Percentiles rank a stretch among this genome's conserved stretches.
These are phyloP conservation scores for Notodromas monacha DNA, from an alignment of 2,888 invertebrate species.

Conservation along the genomic window DNA sequence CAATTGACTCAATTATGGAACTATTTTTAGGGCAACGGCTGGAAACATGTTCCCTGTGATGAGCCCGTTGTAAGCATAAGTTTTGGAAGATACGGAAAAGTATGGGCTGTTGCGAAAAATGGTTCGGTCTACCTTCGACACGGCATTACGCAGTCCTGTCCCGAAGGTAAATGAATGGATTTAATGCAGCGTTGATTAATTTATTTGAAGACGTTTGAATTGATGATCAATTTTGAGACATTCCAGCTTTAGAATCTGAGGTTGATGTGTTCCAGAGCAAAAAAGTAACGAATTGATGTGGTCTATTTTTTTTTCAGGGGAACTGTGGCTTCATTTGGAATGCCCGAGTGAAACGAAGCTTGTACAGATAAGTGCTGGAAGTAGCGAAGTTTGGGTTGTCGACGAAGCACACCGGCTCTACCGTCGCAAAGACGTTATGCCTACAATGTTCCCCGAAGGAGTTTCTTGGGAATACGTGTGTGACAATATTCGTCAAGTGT, in stretches of 20 bases:
- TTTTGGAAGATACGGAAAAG: constrained; percentile 28
- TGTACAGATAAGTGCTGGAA: constrained; percentile 9
- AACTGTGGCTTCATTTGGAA: constrained; percentile 9
- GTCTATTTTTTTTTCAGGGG: constrained; percentile 8
- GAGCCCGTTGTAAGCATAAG: constrained; percentile 23
- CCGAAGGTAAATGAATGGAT: constrained; percentile 10
- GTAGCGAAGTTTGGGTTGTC: constrained; percentile 37
- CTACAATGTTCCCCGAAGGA: constrained; percentile 42
- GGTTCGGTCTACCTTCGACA: constrained; percentile 49
- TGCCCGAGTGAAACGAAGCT: constrained; percentile 9
- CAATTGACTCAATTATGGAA: no score
- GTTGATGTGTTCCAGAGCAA: no score
- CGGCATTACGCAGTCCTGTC: constrained; percentile 34
- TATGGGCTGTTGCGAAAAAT: constrained; percentile 52
- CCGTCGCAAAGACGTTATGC: constrained; percentile 39
- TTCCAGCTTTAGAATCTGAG: no score
- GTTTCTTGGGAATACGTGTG: constrained; percentile 30
- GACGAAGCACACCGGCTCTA: constrained; percentile 36
- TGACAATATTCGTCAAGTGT: constrained; percentile 14
- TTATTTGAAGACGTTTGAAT: no score
- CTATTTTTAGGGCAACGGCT: constrained; percentile 26
- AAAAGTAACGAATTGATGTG: no score
- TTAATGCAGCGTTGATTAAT: no score
- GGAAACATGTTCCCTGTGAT: constrained; percentile 49
- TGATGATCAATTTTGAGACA: no score